Conservation (phyloP, 2,113 vertebrate genomes). For the Meriones unguiculatus region DNA sequence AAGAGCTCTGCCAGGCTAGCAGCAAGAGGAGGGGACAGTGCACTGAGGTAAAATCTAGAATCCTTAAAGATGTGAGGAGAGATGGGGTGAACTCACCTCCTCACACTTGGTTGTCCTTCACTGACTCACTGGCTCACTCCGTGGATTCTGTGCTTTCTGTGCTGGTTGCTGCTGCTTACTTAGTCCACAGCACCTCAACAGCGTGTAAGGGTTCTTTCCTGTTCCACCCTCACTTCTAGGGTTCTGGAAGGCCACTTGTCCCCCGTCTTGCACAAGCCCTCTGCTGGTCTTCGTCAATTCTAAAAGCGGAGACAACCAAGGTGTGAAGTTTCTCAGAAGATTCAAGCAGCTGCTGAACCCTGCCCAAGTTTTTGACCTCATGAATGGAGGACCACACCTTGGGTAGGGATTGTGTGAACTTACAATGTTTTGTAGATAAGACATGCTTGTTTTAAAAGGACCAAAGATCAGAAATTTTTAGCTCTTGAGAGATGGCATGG, state of each 20-base stretch:
- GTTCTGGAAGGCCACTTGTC: slow-evolving; percentile 98
- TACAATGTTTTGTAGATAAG: not conserved
- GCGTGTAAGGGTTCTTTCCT: not conserved
- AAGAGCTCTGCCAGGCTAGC: not conserved
- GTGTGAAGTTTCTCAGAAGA: slow-evolving; percentile 96
- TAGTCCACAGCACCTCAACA: rapidly evolving
- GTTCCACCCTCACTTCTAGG: slow-evolving; percentile 85
- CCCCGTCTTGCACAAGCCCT: slow-evolving; percentile 96
- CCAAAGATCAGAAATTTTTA: not conserved
- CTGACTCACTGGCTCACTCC: rapidly evolving
- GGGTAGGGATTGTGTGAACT: slow-evolving; percentile 88
- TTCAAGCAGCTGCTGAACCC: slow-evolving; percentile 99
- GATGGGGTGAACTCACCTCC: not conserved
- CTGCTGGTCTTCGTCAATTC: slow-evolving; percentile 98
- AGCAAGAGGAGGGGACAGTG: not conserved
- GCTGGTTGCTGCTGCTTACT: no score
- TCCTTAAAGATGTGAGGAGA: no score
- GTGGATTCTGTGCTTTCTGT: rapidly evolving
- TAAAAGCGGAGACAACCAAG: slow-evolving; percentile 98
- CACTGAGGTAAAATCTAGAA: not conserved
- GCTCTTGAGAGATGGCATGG: not conserved
- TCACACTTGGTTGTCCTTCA: rapidly evolving
- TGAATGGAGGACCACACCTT: slow-evolving; percentile 98
- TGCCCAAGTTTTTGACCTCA: slow-evolving; percentile 98
- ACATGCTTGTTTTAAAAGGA: not conserved